Evolutionary conservation across 1,140 invertebrate species (phyloP).

Genomic region (Apocrypta bakeri): DNA sequence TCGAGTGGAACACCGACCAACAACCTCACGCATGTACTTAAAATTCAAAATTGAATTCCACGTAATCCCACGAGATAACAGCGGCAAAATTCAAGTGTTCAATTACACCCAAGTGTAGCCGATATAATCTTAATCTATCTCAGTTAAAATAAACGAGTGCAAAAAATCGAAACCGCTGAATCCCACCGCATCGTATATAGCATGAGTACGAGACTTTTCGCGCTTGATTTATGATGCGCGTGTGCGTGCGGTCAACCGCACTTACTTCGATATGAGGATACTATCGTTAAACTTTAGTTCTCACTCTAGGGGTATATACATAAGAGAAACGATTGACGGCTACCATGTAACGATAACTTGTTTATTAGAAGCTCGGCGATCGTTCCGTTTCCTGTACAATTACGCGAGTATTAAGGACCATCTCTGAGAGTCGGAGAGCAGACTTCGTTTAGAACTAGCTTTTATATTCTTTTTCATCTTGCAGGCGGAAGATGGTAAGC

Average conservation of each 20-base stretch:
- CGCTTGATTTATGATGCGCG: neutral
- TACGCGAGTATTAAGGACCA: neutral
- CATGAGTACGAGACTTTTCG: too few relatives aligned
- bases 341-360: neutral
- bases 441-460: too few relatives aligned
- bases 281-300: neutral
- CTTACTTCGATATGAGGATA: neutral
- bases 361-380: neutral
- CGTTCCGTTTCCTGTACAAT: neutral
- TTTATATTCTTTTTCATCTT: too few relatives aligned
- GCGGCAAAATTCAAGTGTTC: too few relatives aligned
- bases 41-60: neutral
- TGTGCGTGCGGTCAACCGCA: neutral
- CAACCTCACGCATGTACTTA: neutral
- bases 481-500: too few relatives aligned
- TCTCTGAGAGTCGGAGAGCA: neutral
- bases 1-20: neutral
- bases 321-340: conserved; percentile 16
- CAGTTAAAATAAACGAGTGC: too few relatives aligned
- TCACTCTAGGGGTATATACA: neutral
- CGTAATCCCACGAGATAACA: neutral
- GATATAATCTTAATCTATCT: neutral
- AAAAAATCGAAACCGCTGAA: too few relatives aligned
- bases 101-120: too few relatives aligned
- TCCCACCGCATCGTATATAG: too few relatives aligned